phyloP scores from a whole-genome alignment of 2,113 vertebrate genomes.

The Cyprinodon tularosa region DNA sequence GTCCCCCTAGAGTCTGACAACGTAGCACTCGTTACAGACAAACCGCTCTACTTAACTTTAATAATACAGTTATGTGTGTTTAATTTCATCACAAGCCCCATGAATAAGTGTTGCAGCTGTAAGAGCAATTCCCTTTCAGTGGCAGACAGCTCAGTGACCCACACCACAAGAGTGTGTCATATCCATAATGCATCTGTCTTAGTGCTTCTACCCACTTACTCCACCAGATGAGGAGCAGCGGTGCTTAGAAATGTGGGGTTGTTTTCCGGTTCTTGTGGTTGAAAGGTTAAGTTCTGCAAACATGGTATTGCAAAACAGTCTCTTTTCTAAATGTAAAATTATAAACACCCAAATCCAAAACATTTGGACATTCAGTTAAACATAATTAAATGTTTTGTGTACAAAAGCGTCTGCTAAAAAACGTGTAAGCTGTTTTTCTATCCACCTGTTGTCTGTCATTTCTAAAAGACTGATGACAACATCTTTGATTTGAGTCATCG shows the following conservation, averaged over 20 bases:
- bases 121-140: constrained; percentile 47
- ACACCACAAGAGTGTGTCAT: constrained; percentile 63
- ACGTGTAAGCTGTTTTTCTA: not conserved
- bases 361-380: too few relatives aligned
- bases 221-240: constrained; percentile 49
- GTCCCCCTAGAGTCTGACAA: constrained; percentile 51
- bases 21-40: constrained; percentile 58
- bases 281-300: not conserved
- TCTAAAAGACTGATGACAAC: not conserved
- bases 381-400: too few relatives aligned
- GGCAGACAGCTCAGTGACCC: constrained; percentile 66
- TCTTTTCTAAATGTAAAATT: not conserved
- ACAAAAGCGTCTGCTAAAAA: too few relatives aligned
- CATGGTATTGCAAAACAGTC: not conserved
- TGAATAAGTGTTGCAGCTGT: constrained; percentile 26
- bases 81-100: constrained; percentile 62
- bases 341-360: not conserved
- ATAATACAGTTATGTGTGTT: constrained; percentile 73
- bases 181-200: constrained; percentile 68
- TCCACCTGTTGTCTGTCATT: not conserved
- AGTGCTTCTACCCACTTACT: constrained; percentile 58
- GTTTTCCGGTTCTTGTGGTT: constrained; percentile 47
- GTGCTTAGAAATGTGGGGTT: constrained; percentile 34
- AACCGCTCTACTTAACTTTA: constrained; percentile 61
- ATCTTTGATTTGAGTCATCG: not conserved